Evolutionary conservation across 1,140 invertebrate species (phyloP), one percentile per base, ranked within the genome.

Genomic region (Asobara japonica): DNA sequence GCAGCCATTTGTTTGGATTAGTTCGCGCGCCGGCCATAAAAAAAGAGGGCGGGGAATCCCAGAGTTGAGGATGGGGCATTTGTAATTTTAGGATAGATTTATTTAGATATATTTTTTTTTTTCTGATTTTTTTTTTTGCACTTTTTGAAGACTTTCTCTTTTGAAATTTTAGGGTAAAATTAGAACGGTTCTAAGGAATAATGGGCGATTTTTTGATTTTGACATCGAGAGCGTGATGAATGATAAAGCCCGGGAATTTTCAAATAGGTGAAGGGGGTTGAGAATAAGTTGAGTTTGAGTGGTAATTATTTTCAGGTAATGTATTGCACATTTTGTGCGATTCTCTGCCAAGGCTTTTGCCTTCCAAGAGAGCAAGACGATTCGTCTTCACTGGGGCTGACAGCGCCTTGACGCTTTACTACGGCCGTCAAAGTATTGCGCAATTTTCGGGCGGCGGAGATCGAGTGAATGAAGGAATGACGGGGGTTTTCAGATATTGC

Each of bases 271-370:
- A 4, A 51, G 20, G 16, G 20, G 18, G 2, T 51, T 2, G 45
- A 51, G 45, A 56, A 56, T 25, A 27, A 56, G 51, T 25, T 10
- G 20, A 56, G 22, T 22, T 56, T 25, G 22, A 56, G 51, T 56
- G 16, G 51, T 56, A 56, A 56, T 56, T 56, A 56, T 56, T 56
- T 56, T 56, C 20, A 56, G 51, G 22, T 27, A 56, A 56, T 56
- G 51, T 25, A 56, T 56, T 56, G 4, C 20, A 56, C 51, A 56
- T 56, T 20, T 56, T 18, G 20, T 8, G 20, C 22, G 20, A 56
- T 56, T 56, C 51, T 56, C 51, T 56, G 51, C 51, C 51, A 56
- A 56, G 51, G 51, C 25, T 56, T 22, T 56, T 11, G 51, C 20
- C n/a, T 27, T 56, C 22, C 22, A 56, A 56, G 51, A 56, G 51